Evolutionary conservation across 2,113 vertebrate genomes (phyloP).

Genomic region (Nyctereutes procyonoides): DNA sequence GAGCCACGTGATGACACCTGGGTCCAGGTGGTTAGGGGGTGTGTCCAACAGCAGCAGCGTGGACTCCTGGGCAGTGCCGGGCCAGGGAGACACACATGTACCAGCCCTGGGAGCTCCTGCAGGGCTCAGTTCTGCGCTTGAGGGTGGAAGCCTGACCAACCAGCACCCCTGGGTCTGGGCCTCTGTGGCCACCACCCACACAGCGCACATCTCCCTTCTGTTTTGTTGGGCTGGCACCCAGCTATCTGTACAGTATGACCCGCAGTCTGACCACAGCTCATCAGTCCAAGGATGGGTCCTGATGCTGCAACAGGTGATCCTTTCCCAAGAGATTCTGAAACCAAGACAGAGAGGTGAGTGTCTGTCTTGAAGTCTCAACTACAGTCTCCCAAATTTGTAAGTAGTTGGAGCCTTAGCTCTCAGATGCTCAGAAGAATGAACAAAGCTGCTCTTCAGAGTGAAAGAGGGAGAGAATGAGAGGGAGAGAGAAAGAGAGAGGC

Average conservation of each 20-base stretch:
- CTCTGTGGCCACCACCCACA: background rate
- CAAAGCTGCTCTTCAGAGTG: background rate
- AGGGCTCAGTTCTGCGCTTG: background rate
- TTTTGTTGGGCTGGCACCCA: background rate
- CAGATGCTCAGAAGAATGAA: background rate
- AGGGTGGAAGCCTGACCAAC: no score
- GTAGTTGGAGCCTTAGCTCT: background rate
- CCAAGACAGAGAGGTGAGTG: background rate
- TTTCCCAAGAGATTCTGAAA: background rate
- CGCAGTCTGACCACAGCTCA: background rate
- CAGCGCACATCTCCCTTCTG: no score
- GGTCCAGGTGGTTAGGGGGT: background rate
- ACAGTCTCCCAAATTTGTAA: accelerated
- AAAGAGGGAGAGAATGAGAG: background rate
- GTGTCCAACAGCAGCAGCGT: accelerated
- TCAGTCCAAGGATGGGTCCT: background rate
- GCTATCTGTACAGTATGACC: accelerated
- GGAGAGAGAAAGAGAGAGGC: no score
- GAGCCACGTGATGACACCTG: background rate
- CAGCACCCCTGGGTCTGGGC: background rate
- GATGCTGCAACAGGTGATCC: accelerated
- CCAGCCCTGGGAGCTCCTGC: background rate
- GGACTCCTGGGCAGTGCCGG: background rate
- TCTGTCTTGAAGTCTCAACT: background rate
- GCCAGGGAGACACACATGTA: no score